These are phyloP conservation scores for Cylloceria caligata DNA, from an alignment of 2,888 invertebrate species.

Conservation along the genomic window DNA sequence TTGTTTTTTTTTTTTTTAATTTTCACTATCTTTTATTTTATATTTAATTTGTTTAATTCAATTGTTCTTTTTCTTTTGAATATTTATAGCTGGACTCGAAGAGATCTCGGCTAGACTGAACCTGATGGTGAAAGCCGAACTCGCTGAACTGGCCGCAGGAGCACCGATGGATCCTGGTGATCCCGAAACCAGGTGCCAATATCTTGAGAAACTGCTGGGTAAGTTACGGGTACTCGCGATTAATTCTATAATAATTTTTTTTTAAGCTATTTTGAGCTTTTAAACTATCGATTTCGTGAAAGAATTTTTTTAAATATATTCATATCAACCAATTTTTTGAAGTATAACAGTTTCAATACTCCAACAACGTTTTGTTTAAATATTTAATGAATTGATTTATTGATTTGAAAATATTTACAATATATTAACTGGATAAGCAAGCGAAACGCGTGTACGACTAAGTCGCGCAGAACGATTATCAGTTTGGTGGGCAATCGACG, in stretches of 20 bases:
- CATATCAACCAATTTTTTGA: no score
- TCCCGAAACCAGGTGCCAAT: constrained; percentile 86
- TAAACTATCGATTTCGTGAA: no score
- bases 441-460: constrained; percentile 20
- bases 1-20: not conserved
- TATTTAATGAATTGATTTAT: not conserved
- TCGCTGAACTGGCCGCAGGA: constrained; percentile 85
- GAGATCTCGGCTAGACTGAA: constrained; percentile 90
- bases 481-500: constrained; percentile 53
- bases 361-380: no score
- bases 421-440: constrained; percentile 23
- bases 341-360: no score
- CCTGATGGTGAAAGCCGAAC: constrained; percentile 87
- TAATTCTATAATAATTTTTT: not conserved
- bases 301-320: no score
- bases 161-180: constrained; percentile 83
- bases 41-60: not conserved
- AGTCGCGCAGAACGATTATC: constrained; percentile 49
- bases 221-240: constrained; percentile 70
- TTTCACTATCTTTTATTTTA: not conserved
- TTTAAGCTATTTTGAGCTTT: not conserved
- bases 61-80: not conserved
- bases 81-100: constrained; percentile 88
- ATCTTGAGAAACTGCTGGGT: constrained; percentile 87
- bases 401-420: constrained; percentile 15